These are phyloP conservation scores for Plectropomus leopardus DNA, from an alignment of 2,113 vertebrate genomes.

Conservation along the genomic window DNA sequence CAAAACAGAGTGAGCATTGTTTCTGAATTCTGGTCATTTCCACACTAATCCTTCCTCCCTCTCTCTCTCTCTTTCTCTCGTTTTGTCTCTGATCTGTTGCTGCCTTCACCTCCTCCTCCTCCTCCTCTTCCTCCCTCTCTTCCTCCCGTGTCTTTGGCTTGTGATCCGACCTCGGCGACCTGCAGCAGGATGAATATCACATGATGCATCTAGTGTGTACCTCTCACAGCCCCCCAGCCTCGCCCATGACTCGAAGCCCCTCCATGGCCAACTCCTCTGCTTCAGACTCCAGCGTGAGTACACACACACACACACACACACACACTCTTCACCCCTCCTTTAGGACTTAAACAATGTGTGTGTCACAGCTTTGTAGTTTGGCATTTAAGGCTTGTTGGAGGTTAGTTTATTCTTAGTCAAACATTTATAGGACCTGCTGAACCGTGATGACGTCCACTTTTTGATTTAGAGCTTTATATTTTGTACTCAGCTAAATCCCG, in stretches of 20 bases:
- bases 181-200: conserved; percentile 86
- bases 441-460: too few relatives aligned
- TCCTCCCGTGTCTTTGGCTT: not conserved
- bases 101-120: not conserved
- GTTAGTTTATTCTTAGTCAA: too few relatives aligned
- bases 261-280: conserved; percentile 22
- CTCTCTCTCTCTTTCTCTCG: conserved; percentile 15
- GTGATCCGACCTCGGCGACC: not conserved
- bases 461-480: too few relatives aligned
- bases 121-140: not conserved
- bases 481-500: too few relatives aligned
- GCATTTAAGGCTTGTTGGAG: not conserved
- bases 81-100: conserved; percentile 11
- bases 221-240: conserved; percentile 79
- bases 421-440: too few relatives aligned
- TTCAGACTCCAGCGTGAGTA: conserved; percentile 75
- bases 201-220: conserved; percentile 87
- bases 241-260: conserved; percentile 69
- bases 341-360: not conserved
- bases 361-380: not conserved
- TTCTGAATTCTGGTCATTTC: conserved; percentile 54
- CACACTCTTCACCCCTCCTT: not conserved
- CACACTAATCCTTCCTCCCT: conserved; percentile 30
- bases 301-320: too few relatives aligned
- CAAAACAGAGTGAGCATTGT: conserved; percentile 57